Conservation (phyloP, 2,888 invertebrate genomes). For the Cosmopolites sordidus region DNA sequence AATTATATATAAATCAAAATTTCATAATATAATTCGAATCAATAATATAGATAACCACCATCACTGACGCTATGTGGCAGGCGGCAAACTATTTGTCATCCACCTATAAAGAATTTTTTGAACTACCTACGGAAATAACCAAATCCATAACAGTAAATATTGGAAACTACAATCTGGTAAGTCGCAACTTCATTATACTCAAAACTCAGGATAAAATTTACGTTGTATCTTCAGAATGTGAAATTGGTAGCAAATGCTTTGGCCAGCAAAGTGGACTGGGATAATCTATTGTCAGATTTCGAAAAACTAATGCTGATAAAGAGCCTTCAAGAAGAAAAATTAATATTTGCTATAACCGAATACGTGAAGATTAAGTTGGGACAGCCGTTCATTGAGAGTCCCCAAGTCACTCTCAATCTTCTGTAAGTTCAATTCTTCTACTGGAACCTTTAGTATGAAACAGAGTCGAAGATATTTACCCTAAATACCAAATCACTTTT, state of each 20-base stretch:
- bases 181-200: too few species aligned
- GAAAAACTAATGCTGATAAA: slow-evolving; percentile 79
- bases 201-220: too few species aligned
- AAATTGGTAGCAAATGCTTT: slow-evolving; percentile 49
- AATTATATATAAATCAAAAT: too few species aligned
- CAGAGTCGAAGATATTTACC: too few species aligned
- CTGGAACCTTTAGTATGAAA: neutral
- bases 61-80: slow-evolving; percentile 70
- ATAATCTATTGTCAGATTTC: slow-evolving; percentile 60
- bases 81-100: slow-evolving; percentile 60
- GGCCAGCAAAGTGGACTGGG: slow-evolving; percentile 54
- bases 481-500: too few species aligned
- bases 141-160: slow-evolving; percentile 56
- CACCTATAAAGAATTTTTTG: slow-evolving; percentile 54
- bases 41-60: slow-evolving; percentile 53
- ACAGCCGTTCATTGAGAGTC: slow-evolving; percentile 75
- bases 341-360: slow-evolving; percentile 75
- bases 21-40: too few species aligned
- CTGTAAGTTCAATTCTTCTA: slow-evolving; percentile 49
- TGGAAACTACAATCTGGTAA: slow-evolving; percentile 59
- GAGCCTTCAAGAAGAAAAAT: slow-evolving; percentile 71
- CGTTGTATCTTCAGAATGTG: slow-evolving; percentile 51
- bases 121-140: slow-evolving; percentile 53
- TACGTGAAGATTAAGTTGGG: slow-evolving; percentile 77
- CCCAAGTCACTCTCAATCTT: slow-evolving; percentile 64